Conservation (phyloP, 2,888 invertebrate genomes). For the Galeruca laticollis region DNA sequence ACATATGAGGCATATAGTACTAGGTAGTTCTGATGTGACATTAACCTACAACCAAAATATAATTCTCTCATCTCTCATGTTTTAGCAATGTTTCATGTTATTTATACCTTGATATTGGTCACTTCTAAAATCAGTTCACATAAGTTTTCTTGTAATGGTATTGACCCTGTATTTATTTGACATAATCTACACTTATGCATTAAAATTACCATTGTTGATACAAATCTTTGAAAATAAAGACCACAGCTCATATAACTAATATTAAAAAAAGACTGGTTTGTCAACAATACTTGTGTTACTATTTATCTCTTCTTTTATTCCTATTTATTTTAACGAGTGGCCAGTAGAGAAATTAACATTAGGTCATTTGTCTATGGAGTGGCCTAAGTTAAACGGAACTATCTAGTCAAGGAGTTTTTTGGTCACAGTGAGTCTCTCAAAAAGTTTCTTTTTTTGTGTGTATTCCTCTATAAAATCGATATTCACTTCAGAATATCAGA, state of each 20-base stretch:
- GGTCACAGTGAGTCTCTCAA: no score
- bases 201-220: conserved; percentile 20
- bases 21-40: conserved; percentile 11
- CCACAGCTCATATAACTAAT: not conserved
- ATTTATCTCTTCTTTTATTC: not conserved
- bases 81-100: conserved; percentile 3
- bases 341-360: no score
- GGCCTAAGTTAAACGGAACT: no score
- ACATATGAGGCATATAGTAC: conserved; percentile 17
- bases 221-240: not conserved
- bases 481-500: no score
- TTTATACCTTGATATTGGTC: conserved; percentile 51
- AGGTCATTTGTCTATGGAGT: no score
- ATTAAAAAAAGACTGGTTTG: not conserved
- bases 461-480: no score
- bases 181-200: conserved; percentile 44
- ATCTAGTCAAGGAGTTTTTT: no score
- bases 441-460: no score
- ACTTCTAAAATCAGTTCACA: conserved; percentile 47
- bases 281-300: not conserved
- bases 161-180: conserved; percentile 35
- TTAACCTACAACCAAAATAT: conserved; percentile 19
- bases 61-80: not conserved
- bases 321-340: no score
- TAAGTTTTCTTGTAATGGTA: conserved; percentile 43